These are phyloP conservation scores for Meloidogyne hapla DNA, from an alignment of 1,140 invertebrate species.

Conservation along the genomic window DNA sequence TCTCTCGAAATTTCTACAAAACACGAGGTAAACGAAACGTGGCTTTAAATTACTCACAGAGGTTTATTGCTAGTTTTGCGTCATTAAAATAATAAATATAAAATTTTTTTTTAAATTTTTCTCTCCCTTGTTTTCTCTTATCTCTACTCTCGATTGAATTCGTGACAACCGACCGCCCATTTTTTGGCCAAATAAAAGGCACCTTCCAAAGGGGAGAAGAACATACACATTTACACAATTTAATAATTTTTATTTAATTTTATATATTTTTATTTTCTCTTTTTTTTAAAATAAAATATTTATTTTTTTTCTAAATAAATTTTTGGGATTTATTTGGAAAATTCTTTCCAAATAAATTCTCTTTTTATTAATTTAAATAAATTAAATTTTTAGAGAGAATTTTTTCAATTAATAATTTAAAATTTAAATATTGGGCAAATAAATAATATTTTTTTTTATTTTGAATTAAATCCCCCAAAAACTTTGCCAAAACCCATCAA, in stretches of 20 bases:
- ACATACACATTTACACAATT: background rate
- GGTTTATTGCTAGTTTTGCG: background rate
- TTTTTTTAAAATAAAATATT: background rate
- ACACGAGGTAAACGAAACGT: background rate
- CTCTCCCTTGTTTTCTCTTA: background rate
- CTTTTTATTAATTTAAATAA: too few species aligned
- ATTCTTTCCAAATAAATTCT: too few species aligned
- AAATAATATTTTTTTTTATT: too few species aligned
- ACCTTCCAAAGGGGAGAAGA: background rate
- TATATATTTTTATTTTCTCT: background rate
- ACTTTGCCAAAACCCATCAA: too few species aligned
- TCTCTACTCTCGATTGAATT: background rate
- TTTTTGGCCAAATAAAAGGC: background rate
- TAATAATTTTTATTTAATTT: background rate
- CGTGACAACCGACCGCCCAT: background rate
- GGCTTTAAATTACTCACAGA: background rate
- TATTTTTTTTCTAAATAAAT: too few species aligned
- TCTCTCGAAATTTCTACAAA: background rate
- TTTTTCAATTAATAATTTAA: too few species aligned
- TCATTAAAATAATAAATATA: background rate
- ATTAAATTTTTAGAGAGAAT: too few species aligned
- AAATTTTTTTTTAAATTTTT: background rate
- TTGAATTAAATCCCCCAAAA: too few species aligned
- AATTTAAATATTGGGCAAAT: too few species aligned
- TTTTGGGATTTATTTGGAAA: too few species aligned